phyloP scores from a whole-genome alignment of 53 echinoderm and acorn worm genomes.

The Henricia sp. region DNA sequence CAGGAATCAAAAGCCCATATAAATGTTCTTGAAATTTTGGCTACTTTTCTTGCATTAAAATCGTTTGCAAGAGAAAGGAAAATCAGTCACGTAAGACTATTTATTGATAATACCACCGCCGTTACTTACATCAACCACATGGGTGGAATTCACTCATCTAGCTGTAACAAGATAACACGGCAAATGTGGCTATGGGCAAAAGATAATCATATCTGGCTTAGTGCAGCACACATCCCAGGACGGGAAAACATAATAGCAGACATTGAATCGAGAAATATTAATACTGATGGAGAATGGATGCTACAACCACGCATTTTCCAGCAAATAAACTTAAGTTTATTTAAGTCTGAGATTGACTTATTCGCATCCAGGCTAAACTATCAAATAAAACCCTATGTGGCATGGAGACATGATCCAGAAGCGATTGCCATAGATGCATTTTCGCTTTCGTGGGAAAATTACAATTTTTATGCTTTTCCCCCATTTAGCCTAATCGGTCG shows the following conservation, averaged over 20 bases:
- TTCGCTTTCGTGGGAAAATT: slow-evolving; percentile 20
- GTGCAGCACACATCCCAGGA: slow-evolving; percentile 29
- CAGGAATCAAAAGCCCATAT: background rate
- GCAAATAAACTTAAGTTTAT: background rate
- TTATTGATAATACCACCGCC: slow-evolving; percentile 4
- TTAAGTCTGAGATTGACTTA: background rate
- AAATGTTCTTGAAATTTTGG: slow-evolving; percentile 15
- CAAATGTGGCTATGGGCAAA: slow-evolving; percentile 11
- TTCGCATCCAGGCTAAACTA: slow-evolving; percentile 29
- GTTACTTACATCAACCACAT: slow-evolving; percentile 43
- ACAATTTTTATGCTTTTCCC: slow-evolving; percentile 26
- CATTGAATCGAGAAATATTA: background rate
- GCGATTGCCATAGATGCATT: slow-evolving; percentile 11
- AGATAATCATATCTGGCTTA: background rate
- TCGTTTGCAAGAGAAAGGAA: background rate
- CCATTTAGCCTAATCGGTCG: slow-evolving; percentile 21
- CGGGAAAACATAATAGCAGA: background rate
- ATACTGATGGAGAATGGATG: slow-evolving; percentile 9
- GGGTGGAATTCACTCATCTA: background rate
- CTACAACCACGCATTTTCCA: background rate
- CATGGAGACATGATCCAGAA: slow-evolving; percentile 27
- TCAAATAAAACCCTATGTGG: slow-evolving; percentile 20
- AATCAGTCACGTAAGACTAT: background rate
- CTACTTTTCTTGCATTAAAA: slow-evolving; percentile 17
- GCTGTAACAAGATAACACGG: background rate